These are phyloP conservation scores for Drosophila baimaii DNA, from an alignment of 1,140 invertebrate species.

Conservation along the genomic window DNA sequence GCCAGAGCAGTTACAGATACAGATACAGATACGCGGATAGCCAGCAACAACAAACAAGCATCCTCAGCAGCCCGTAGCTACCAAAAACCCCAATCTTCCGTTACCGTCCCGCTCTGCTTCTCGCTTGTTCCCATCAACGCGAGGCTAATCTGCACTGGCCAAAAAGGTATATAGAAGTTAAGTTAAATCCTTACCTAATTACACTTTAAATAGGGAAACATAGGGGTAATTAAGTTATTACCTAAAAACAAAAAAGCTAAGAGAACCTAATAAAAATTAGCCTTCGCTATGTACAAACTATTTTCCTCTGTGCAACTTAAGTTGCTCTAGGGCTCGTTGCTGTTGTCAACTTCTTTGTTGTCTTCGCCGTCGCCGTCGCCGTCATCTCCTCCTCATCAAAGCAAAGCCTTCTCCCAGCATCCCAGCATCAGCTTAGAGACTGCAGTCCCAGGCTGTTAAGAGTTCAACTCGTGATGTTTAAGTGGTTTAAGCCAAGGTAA, in stretches of 20 bases:
- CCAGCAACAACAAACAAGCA: conserved; percentile 68
- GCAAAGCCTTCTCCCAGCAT: conserved; percentile 51
- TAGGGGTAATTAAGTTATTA: no score
- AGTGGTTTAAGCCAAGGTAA: conserved; percentile 76
- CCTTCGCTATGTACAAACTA: conserved; percentile 14
- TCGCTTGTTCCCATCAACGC: conserved; percentile 38
- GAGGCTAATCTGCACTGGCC: conserved; percentile 33
- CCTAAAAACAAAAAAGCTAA: no score
- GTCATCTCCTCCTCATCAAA: conserved; percentile 71
- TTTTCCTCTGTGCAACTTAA: conserved; percentile 34
- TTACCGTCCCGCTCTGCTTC: conserved; percentile 24
- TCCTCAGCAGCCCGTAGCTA: conserved; percentile 74
- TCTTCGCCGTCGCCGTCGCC: conserved; percentile 24
- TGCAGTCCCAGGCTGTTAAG: conserved; percentile 75
- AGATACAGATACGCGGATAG: conserved; percentile 52
- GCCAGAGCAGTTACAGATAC: conserved; percentile 13
- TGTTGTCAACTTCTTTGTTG: conserved; percentile 62
- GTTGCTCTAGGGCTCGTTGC: conserved; percentile 32
- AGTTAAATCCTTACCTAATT: not conserved
- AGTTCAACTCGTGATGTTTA: conserved; percentile 81
- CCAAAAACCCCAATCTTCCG: conserved; percentile 50
- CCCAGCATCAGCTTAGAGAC: conserved; percentile 22
- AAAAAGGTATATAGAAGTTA: not conserved
- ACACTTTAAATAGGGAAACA: not conserved
- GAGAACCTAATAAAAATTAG: conserved; percentile 2